Evolutionary conservation across 1,140 invertebrate genomes (phyloP), one percentile per base, ranked within the genome.

Genomic region (Sycophila sp.): DNA sequence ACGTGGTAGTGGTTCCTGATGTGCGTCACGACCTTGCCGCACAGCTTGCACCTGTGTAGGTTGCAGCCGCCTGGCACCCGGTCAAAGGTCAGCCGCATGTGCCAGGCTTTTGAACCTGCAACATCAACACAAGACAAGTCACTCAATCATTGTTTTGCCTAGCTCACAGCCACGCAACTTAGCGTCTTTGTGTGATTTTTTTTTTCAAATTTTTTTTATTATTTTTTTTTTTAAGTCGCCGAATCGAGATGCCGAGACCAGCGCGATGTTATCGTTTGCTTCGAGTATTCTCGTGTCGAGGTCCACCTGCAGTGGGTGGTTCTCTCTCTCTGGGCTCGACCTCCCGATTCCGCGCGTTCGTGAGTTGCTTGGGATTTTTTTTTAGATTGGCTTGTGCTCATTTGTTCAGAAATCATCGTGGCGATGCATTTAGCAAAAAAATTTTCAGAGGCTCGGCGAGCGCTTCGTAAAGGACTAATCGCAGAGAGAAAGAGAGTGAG

Each of bases 1-100:
- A 94, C 93, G 88, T 94, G 93, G 89, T 94, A 94, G 89, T 94
- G 93, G 89, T 94, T 94, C 85, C 93, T 91, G 88, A 94, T 94
- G 90, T 94, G 93, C 84, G 93, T 94, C 88, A 94, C 93, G 89
- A 94, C 92, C 90, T 94, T 94, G 87, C 93, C 93, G 89, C 93
- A 94, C 87, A 94, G 90, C 90, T 94, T 94, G 90, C 93, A 94
- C 87, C 92, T 92, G 90, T 94, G 93, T 88, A 94, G 91, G 89
- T 94, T 94, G 85, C 92, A 92, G 88, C 92, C 91, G 87, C 93
- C 93, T 87, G 92, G 92, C 88, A 94, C 90, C 80, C 93, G 92
- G 89, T 94, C 93, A 90, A 94, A 94, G 85, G 93, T 94, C 87
- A 94, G 92, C 88, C 93, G 91, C 93, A 94, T 94, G 89, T 94